Percentiles rank a stretch among this genome's conserved stretches.
Conservation (phyloP, 2,797 vertebrate genomes). For the Brachymystax lenok region DNA sequence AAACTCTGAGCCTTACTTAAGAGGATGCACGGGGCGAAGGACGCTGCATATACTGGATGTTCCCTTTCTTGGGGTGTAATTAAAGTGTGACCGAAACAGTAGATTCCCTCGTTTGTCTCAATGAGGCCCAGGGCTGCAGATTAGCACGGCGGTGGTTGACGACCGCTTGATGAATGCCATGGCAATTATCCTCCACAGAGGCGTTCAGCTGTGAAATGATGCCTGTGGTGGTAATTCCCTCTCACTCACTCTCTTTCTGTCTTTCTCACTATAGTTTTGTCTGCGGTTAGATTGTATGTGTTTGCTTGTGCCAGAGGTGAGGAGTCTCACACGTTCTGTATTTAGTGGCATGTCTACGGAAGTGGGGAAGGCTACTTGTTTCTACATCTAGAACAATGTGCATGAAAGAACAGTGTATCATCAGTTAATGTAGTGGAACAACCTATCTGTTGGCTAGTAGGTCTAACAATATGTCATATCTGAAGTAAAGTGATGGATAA, state of each 20-base stretch:
- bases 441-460: neutral
- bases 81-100: conserved; percentile 20
- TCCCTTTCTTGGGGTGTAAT: conserved; percentile 21
- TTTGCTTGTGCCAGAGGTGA: neutral
- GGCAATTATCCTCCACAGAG: conserved; percentile 48
- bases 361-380: too few species aligned
- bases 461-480: neutral
- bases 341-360: neutral
- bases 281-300: neutral
- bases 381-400: neutral
- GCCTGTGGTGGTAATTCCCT: conserved; percentile 24
- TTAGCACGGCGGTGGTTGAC: conserved; percentile 37
- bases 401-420: neutral
- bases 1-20: conserved; percentile 14
- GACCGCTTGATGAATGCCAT: conserved; percentile 52
- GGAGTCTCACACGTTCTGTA: neutral
- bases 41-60: conserved; percentile 14
- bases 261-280: neutral
- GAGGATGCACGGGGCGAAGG: neutral
- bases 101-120: conserved; percentile 57
- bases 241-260: conserved; percentile 22
- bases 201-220: conserved; percentile 58
- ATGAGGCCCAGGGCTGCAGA: conserved; percentile 40
- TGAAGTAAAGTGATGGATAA: neutral
- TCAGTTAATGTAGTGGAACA: too few species aligned